phyloP scores from a whole-genome alignment of 2,797 vertebrate species.

The Urocyon cinereoargenteus region DNA sequence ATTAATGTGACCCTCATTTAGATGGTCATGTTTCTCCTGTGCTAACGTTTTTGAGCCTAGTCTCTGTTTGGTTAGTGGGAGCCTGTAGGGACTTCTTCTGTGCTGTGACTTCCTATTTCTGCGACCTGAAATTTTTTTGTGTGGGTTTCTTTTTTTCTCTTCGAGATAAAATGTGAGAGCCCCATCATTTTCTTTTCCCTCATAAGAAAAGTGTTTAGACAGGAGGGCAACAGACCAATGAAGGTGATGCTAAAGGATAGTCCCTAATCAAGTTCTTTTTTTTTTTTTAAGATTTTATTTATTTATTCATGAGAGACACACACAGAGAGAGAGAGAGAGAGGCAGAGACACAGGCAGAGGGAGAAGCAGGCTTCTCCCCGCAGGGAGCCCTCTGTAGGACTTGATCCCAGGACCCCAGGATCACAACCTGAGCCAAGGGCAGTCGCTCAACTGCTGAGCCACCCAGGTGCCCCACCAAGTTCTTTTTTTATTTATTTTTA shows the following conservation, averaged over 20 bases:
- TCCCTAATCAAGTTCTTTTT: neutral
- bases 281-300: neutral
- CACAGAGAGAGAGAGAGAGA: no score
- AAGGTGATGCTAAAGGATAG: neutral
- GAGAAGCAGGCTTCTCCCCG: no score
- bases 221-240: neutral
- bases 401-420: no score
- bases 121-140: neutral
- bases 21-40: neutral
- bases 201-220: neutral
- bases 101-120: slow-evolving; percentile 16
- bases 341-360: no score
- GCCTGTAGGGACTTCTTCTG: neutral
- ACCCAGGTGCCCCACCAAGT: no score
- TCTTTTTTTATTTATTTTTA: no score
- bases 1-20: neutral
- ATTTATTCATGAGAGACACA: no score
- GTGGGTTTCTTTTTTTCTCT: neutral
- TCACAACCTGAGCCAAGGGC: no score
- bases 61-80: neutral
- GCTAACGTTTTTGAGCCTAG: neutral
- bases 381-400: no score
- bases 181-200: slow-evolving; percentile 20
- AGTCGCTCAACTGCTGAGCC: no score
- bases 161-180: slow-evolving; percentile 22